Percentiles rank a stretch among this genome's conserved stretches.
These are phyloP conservation scores for Ophioninae sp. DNA, from an alignment of 2,888 invertebrate species.

Conservation along the genomic window DNA sequence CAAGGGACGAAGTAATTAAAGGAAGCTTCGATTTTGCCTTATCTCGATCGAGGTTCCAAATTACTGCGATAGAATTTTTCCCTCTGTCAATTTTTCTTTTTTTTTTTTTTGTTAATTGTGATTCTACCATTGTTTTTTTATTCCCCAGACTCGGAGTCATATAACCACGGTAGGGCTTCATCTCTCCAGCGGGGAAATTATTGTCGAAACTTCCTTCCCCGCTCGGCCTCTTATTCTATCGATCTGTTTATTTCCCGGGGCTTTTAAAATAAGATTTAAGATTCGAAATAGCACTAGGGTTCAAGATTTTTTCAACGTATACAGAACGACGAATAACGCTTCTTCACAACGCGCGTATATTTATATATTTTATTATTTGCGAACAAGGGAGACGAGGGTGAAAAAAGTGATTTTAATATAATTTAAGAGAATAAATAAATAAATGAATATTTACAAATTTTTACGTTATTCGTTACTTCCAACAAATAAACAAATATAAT, in stretches of 20 bases:
- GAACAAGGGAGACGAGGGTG: too few species aligned
- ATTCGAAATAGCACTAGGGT: too few species aligned
- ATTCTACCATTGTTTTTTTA: slow-evolving; percentile 50
- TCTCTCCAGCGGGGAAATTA: slow-evolving; percentile 49
- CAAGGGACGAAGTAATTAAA: slow-evolving; percentile 68
- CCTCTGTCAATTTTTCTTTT: slow-evolving; percentile 56
- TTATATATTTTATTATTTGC: too few species aligned
- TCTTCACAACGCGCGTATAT: too few species aligned
- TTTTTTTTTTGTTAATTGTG: slow-evolving; percentile 41
- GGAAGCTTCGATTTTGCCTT: slow-evolving; percentile 53
- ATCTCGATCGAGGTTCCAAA: slow-evolving; percentile 72
- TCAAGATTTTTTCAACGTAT: too few species aligned
- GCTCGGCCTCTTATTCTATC: slow-evolving; percentile 2
- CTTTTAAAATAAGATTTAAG: slow-evolving; percentile 32
- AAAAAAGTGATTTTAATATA: too few species aligned
- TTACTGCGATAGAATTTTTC: slow-evolving; percentile 69
- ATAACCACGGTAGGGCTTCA: slow-evolving; percentile 37
- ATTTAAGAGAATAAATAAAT: too few species aligned
- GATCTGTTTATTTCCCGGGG: background rate
- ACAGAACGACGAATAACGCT: too few species aligned
- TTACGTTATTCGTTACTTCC: too few species aligned
- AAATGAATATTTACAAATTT: too few species aligned
- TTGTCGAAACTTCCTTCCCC: slow-evolving; percentile 7
- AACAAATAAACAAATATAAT: too few species aligned
- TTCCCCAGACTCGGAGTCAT: slow-evolving; percentile 51